Evolutionary conservation across 2,888 invertebrate genomes (phyloP), one percentile per base, ranked within the genome.

Genomic region (Erynnis tages): DNA sequence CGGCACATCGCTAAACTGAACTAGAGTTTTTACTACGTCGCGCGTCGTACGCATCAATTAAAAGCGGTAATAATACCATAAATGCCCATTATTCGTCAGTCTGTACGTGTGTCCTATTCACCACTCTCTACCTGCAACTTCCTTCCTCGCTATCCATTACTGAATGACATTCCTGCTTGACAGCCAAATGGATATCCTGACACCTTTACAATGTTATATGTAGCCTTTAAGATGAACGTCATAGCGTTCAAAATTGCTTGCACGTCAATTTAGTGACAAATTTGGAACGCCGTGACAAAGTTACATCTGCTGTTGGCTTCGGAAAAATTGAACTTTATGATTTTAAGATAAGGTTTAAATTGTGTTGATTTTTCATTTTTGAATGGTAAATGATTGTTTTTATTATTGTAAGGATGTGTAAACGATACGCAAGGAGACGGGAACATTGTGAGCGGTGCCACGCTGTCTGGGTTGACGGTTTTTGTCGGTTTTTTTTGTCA

Each of bases 61-160:
- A 8, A 35, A 35, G 16, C 11, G 1, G 16, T 11, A 37, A 46
- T 46, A 37, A 17, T 46, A 46, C 8, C 13, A 29, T 19, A 6
- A 41, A 29, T 41, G 4, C 10, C 35, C 6, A 13, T 13, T 2
- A 8, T 14, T 8, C 13, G 34, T 29, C 56, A 54, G 54, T 60
- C 75, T 74, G 74, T 69, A 67, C 68, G 71, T 72, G 76, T 77
- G 71, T 62, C 58, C n/a, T 67, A 75, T 73, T 76, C 71, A 73
- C 49, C 56, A 46, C 67, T 79, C 69, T 67, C 65, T 87, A 88
- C 88, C 88, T 88, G 88, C 82, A 71, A 86, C 88, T 88, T 88
- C 88, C 88, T 88, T 88, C 88, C 88, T 88, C 69, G 79, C 82
- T 74, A 86, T 86, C 83, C 76, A 80, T 87, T 84, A 86, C 83